Evolutionary conservation across 2,113 vertebrate species (phyloP), one percentile per base, ranked within the genome.

Genomic region (Channa argus): DNA sequence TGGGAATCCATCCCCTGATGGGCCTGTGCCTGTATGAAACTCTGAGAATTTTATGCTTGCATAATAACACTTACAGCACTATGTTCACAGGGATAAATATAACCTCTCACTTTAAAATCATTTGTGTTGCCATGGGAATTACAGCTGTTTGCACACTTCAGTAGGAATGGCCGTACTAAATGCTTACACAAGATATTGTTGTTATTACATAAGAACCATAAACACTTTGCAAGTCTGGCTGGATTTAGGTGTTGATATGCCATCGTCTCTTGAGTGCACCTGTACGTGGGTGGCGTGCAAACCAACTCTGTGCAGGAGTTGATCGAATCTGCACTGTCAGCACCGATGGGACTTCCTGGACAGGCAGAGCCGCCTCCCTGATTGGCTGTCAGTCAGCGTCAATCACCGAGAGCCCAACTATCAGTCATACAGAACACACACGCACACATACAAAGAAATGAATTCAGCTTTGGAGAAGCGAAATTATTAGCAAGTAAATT

Each of bases 351-450:
- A 83, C 75, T 79, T 87, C 84, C 82, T 84, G 77, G 74, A 88
- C 69, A 46, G 64, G 80, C 77, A 50, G 74, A 83, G 77, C 45
- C 58, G 83, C 79, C 61, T 80, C 74, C 79, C 86, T 86, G 85
- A 93, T 91, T 90, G 87, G 82, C 78, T 89, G 88, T 83, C 89
- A 91, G 77, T 93, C 81, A 87, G 60, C 5, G 75, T 56, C 88
- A 85, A 47, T 90, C 87, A 82, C 66, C 34, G 68, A 4, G 54
- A 87, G 55, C 58, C 51, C 2, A 33, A 41, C 64, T 69, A 68
- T 88, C 88, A 88, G 67, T 90, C 87, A 86, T 66, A 60, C 56
- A 39, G 72, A 83, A 74, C 63, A 72, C 84, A 82, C 82, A 47
- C 49, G 9, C 33, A 44, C 50, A 52, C 74, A 36, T 8, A 56